phyloP scores from a whole-genome alignment of 2,888 invertebrate genomes.

The Neocrepidodera transversa region DNA sequence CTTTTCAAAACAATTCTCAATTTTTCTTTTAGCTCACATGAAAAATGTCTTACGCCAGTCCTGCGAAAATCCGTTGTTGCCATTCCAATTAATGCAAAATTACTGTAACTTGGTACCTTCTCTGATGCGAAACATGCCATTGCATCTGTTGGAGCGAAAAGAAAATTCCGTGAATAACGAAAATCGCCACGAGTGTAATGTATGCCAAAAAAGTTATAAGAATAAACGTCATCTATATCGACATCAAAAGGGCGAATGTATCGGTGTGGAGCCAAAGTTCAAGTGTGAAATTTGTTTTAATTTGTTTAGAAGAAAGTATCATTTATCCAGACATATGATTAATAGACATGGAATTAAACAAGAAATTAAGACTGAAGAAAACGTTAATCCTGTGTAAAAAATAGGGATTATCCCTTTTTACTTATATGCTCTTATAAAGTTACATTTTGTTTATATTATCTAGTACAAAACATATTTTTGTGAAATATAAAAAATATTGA shows the following conservation, averaged over 20 bases:
- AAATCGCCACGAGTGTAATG: constrained; percentile 57
- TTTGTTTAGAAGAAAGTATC: constrained; percentile 58
- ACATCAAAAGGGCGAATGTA: constrained; percentile 67
- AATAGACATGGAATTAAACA: constrained; percentile 39
- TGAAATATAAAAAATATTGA: too few species aligned
- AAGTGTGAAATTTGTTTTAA: constrained; percentile 65
- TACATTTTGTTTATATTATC: too few species aligned
- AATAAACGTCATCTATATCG: constrained; percentile 67
- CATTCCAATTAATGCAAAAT: constrained; percentile 35
- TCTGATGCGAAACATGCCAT: constrained; percentile 2
- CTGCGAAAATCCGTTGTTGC: constrained; percentile 38
- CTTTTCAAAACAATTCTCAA: background rate
- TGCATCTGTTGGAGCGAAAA: constrained; percentile 23
- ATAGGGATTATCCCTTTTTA: too few species aligned
- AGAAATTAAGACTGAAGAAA: constrained; percentile 28
- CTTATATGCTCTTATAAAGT: too few species aligned
- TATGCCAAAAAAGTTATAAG: constrained; percentile 66
- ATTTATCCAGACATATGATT: constrained; percentile 48
- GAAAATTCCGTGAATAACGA: constrained; percentile 34
- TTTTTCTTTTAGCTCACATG: constrained; percentile 6
- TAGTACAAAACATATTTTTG: too few species aligned
- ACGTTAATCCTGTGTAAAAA: too few species aligned
- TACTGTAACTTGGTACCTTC: constrained; percentile 38
- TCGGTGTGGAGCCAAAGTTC: constrained; percentile 65
- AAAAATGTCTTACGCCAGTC: constrained; percentile 23